Evolutionary conservation across 1,140 invertebrate genomes (phyloP), one percentile per base, ranked within the genome.

Genomic region (Goniozus legneri): DNA sequence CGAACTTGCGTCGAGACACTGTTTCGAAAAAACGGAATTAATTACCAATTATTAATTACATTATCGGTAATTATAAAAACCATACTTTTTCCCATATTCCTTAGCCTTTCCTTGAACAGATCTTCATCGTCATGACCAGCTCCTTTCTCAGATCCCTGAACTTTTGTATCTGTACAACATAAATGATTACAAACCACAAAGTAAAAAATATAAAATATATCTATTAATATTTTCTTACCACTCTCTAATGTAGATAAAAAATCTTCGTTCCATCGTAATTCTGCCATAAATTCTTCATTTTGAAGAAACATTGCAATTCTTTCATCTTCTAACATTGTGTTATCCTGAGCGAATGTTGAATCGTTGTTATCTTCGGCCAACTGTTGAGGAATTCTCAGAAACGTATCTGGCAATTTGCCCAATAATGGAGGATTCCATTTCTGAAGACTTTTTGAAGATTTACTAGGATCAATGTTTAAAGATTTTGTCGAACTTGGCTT

Each of bases 221-320:
- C 33, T n/a, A n/a, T n/a, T n/a, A n/a, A n/a, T n/a, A n/a, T n/a
- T n/a, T n/a, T 27, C 24, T 82, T 80, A 73, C 87, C 86, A 64
- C 82, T 86, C 64, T 94, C 88, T 34, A 95, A 74, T 3, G 89
- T 89, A 27, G 84, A 86, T 72, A 95, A 84, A 64, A 95, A 95
- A 62, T 94, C 91, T 69, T 92, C 84, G 69, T 95, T 93, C 80
- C 86, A 86, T 48, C 90, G 77, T 20, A 95, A 74, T 66, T 93
- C 89, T 31, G 87, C 83, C 82, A 95, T 87, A 62, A 95, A 95
- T 73, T 95, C 92, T 69, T 92, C 90, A 65, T 95, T 95, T 69
- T 95, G 92, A 38, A 95, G 75, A 73, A 93, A 88, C 44, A 93
- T 80, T 1, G 91, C 91, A 44, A 95, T 88, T 53, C 88, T 79